phyloP scores from a whole-genome alignment of 2,113 vertebrate genomes.

The Perca fluviatilis region DNA sequence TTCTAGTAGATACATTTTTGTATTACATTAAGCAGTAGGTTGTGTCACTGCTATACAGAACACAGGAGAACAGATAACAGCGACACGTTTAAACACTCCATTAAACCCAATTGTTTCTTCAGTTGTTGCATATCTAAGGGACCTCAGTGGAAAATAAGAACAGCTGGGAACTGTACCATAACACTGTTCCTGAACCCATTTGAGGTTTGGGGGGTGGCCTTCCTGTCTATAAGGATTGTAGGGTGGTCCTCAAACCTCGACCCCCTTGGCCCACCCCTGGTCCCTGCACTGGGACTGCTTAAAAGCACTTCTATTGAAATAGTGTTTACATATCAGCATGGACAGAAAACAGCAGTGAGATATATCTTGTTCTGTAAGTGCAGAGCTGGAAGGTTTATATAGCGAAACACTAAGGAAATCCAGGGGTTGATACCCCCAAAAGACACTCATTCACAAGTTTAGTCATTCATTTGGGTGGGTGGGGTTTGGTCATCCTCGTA shows the following conservation, averaged over 20 bases:
- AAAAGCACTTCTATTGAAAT: slow-evolving; percentile 34
- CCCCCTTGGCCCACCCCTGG: slow-evolving; percentile 14
- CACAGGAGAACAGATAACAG: slow-evolving; percentile 29
- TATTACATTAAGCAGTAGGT: slow-evolving; percentile 2
- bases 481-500: slow-evolving; percentile 3
- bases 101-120: slow-evolving; percentile 47
- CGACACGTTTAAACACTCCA: slow-evolving; percentile 27
- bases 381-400: slow-evolving; percentile 36
- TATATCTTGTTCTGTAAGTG: slow-evolving; percentile 51
- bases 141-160: slow-evolving; percentile 51
- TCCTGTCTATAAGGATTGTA: slow-evolving; percentile 50
- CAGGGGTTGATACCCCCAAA: slow-evolving; percentile 30
- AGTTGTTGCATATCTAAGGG: slow-evolving; percentile 32
- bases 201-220: slow-evolving; percentile 38
- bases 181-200: slow-evolving; percentile 59
- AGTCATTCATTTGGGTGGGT: slow-evolving; percentile 21
- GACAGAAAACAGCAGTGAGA: slow-evolving; percentile 24
- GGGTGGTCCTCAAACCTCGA: slow-evolving; percentile 63
- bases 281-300: slow-evolving; percentile 30
- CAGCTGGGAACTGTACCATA: slow-evolving; percentile 74
- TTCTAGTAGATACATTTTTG: background rate
- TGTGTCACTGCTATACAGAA: slow-evolving; percentile 16
- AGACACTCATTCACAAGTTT: slow-evolving; percentile 21
- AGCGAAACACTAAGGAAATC: slow-evolving; percentile 1
- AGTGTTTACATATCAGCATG: slow-evolving; percentile 53